A percentile compares a stretch with the other conserved stretches of the same genome.
Evolutionary conservation across 2,113 vertebrate genomes (phyloP).

Genomic region (Oriolus oriolus): DNA sequence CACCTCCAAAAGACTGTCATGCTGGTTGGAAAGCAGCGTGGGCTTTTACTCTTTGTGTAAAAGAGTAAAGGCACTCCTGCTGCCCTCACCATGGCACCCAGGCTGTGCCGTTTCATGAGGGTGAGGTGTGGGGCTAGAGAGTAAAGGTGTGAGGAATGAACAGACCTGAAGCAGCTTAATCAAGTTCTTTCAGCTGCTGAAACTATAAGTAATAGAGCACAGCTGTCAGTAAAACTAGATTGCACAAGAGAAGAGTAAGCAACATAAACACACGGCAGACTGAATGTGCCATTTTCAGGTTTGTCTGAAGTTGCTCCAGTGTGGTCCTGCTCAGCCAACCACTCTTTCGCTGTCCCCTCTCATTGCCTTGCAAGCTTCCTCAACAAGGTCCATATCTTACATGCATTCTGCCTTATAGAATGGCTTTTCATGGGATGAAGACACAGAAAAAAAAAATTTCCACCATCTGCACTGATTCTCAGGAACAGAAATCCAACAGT

Average conservation of each 20-base stretch:
- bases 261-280: not conserved
- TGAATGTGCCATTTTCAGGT: not conserved
- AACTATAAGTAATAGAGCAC: not conserved
- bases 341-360: not conserved
- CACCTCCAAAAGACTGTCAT: not conserved
- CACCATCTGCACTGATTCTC: not conserved
- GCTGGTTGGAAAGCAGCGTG: not conserved
- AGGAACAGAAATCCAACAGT: not conserved
- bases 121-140: not conserved
- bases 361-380: not conserved
- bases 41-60: not conserved
- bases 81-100: rapidly evolving
- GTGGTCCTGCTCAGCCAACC: not conserved
- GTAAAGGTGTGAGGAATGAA: not conserved
- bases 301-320: not conserved
- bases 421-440: not conserved
- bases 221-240: not conserved
- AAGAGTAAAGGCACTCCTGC: no score
- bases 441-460: not conserved
- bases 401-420: not conserved
- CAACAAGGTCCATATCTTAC: not conserved
- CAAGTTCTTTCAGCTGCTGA: not conserved
- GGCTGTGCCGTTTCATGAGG: no score
- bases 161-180: not conserved
- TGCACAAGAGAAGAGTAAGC: not conserved